These are phyloP conservation scores for Nephrotoma guestfalica DNA, from an alignment of 2,888 invertebrate genomes.

Conservation along the genomic window DNA sequence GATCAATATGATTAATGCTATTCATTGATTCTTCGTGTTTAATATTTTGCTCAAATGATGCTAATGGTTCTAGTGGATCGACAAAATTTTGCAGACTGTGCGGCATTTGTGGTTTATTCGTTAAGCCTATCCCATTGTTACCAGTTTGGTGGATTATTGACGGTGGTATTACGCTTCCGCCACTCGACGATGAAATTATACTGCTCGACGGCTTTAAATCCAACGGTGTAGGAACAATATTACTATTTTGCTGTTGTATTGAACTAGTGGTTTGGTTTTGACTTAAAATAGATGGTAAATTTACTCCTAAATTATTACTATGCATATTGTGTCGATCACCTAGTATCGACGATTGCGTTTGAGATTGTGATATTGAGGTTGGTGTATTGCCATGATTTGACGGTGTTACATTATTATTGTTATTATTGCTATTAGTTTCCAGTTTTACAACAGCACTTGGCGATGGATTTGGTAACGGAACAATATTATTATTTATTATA, in stretches of 20 bases:
- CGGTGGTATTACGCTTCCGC: neutral
- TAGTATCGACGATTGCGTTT: slow-evolving; percentile 8
- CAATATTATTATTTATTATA: slow-evolving; percentile 8
- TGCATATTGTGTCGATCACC: slow-evolving; percentile 1
- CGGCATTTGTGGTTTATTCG: slow-evolving; percentile 20
- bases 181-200: neutral
- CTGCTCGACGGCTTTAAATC: neutral
- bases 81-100: slow-evolving; percentile 30
- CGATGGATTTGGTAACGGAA: slow-evolving; percentile 17
- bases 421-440: slow-evolving; percentile 9
- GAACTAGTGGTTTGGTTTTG: neutral
- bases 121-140: neutral
- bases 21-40: slow-evolving; percentile 35
- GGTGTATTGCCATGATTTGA: slow-evolving; percentile 7
- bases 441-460: slow-evolving; percentile 13
- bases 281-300: neutral
- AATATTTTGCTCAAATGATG: slow-evolving; percentile 43
- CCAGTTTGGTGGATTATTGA: neutral
- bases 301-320: neutral
- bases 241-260: slow-evolving; percentile 1
- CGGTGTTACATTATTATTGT: slow-evolving; percentile 14
- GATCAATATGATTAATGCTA: slow-evolving; percentile 36
- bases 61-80: slow-evolving; percentile 56
- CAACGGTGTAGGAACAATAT: neutral
- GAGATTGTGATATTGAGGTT: slow-evolving; percentile 7